Percentiles rank a stretch among this genome's conserved stretches.
Evolutionary conservation across 2,888 invertebrate genomes (phyloP).

Genomic region (Ommatoiulus sabulosus): DNA sequence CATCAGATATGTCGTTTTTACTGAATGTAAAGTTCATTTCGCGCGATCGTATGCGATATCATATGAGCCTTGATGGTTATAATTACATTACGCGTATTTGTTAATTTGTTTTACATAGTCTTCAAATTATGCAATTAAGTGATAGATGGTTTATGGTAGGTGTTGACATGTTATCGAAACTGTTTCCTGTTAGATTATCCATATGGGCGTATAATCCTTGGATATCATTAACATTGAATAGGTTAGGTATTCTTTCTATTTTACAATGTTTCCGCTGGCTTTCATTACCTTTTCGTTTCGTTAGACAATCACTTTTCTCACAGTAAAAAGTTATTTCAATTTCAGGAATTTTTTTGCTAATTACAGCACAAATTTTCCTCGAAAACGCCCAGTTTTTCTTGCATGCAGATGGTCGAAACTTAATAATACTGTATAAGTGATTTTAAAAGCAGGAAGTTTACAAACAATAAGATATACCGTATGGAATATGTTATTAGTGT

Average conservation of each 20-base stretch:
- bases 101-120: not conserved
- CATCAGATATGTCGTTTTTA: too few species aligned
- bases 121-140: not conserved
- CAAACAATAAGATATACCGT: not conserved
- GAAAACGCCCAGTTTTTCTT: not conserved
- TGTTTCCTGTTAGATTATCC: constrained; percentile 26
- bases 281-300: not conserved
- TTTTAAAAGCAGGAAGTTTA: not conserved
- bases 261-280: not conserved
- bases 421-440: not conserved
- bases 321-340: not conserved
- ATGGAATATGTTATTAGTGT: not conserved
- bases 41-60: too few species aligned
- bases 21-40: too few species aligned
- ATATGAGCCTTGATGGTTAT: too few species aligned
- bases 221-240: not conserved
- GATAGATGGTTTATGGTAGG: not conserved
- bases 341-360: not conserved
- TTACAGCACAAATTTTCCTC: not conserved
- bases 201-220: not conserved
- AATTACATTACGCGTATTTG: too few species aligned
- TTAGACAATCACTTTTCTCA: not conserved
- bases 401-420: not conserved
- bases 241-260: not conserved
- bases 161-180: not conserved